phyloP scores from a whole-genome alignment of 2,113 vertebrate genomes.

The Archilochus colubris region DNA sequence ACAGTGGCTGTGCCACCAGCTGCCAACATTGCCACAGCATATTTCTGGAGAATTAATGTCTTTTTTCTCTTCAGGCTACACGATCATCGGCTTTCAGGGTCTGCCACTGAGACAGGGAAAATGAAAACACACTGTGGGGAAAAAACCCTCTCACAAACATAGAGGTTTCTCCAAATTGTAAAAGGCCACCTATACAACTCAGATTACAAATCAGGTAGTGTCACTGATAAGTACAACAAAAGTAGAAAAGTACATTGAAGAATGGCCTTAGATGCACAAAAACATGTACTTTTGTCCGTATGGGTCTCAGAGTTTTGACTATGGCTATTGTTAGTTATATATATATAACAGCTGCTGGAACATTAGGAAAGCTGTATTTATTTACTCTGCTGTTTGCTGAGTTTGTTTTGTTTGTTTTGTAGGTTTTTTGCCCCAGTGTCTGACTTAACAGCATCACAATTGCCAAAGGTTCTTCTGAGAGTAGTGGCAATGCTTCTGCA shows the following conservation, averaged over 20 bases:
- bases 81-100: background rate
- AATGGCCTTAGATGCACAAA: background rate
- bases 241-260: background rate
- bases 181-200: background rate
- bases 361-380: background rate
- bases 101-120: background rate
- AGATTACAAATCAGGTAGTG: background rate
- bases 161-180: background rate
- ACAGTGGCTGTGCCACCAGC: background rate
- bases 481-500: background rate
- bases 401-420: background rate
- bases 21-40: background rate
- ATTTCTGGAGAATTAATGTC: background rate
- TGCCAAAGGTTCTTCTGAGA: background rate
- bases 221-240: background rate
- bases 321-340: background rate
- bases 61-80: background rate
- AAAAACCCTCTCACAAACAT: background rate
- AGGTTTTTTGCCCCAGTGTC: background rate
- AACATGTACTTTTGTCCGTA: background rate
- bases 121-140: rapidly evolving
- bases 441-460: background rate
- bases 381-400: background rate
- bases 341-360: background rate
- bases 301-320: background rate